Evolutionary conservation across 2,113 vertebrate genomes (phyloP).

Genomic region (Etheostoma spectabile): DNA sequence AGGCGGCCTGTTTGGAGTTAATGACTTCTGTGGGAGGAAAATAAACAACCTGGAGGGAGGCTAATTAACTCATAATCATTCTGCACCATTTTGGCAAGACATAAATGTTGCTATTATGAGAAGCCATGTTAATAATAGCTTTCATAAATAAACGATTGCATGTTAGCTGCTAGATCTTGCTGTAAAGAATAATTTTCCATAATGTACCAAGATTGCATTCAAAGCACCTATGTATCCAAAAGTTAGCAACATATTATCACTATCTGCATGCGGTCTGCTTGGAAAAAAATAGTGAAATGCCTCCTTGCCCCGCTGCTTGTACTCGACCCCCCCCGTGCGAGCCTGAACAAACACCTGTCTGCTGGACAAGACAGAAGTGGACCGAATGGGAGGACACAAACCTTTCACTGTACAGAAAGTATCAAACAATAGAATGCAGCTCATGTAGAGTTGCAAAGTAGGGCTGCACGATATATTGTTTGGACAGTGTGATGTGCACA

Average conservation of each 20-base stretch:
- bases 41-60: constrained; percentile 76
- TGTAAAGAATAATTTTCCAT: constrained; percentile 1
- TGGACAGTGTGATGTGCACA: too few relatives aligned
- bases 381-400: too few relatives aligned
- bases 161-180: constrained; percentile 37
- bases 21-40: constrained; percentile 65
- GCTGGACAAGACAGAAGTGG: too few relatives aligned
- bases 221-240: not conserved
- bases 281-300: too few relatives aligned
- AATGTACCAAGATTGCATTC: not conserved
- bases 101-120: constrained; percentile 70
- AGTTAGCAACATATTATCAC: not conserved
- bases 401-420: too few relatives aligned
- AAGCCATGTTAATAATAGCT: constrained; percentile 74
- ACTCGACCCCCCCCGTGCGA: too few relatives aligned
- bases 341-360: too few relatives aligned
- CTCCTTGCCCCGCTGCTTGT: too few relatives aligned
- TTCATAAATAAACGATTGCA: constrained; percentile 45
- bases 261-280: too few relatives aligned
- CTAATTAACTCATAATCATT: constrained; percentile 80
- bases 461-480: too few relatives aligned
- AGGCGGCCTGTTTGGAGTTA: constrained; percentile 48
- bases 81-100: constrained; percentile 67
- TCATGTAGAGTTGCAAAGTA: too few relatives aligned
- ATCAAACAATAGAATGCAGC: too few relatives aligned